Conservation (phyloP, 2,888 invertebrate species). For the Lomographa bimaculata region DNA sequence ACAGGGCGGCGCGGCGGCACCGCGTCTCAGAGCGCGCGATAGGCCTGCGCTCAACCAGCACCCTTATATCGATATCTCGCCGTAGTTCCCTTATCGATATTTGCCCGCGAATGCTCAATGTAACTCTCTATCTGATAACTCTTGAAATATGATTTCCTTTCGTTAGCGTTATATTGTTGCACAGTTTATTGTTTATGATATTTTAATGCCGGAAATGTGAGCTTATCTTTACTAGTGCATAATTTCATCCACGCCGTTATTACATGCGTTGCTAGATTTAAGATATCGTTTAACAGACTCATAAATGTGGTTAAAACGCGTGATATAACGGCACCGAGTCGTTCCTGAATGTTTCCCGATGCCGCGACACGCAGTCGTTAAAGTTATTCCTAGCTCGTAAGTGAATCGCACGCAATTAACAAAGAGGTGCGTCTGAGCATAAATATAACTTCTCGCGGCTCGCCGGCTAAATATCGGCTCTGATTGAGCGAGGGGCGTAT, state of each 20-base stretch:
- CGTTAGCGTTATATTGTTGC: slow-evolving; percentile 35
- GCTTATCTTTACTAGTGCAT: slow-evolving; percentile 24
- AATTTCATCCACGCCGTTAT: slow-evolving; percentile 15
- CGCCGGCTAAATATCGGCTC: slow-evolving; percentile 65
- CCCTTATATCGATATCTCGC: slow-evolving; percentile 70
- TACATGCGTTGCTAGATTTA: slow-evolving; percentile 15
- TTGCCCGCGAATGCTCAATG: slow-evolving; percentile 56
- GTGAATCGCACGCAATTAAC: slow-evolving; percentile 73
- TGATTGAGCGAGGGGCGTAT: slow-evolving; percentile 75
- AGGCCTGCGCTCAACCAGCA: slow-evolving; percentile 48
- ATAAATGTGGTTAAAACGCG: slow-evolving; percentile 14
- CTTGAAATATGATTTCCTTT: slow-evolving; percentile 60
- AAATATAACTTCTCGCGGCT: slow-evolving; percentile 64
- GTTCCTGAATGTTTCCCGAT: slow-evolving; percentile 33
- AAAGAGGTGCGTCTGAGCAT: slow-evolving; percentile 67
- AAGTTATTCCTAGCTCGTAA: slow-evolving; percentile 61
- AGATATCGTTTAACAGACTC: slow-evolving; percentile 14
- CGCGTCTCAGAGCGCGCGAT: slow-evolving; percentile 61
- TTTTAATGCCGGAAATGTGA: slow-evolving; percentile 29
- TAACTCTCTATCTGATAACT: slow-evolving; percentile 53
- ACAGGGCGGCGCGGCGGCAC: slow-evolving; percentile 78
- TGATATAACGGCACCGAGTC: slow-evolving; percentile 3
- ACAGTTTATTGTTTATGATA: slow-evolving; percentile 35
- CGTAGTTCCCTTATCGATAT: slow-evolving; percentile 57
- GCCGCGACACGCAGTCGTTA: slow-evolving; percentile 56